Evolutionary conservation across 2,888 invertebrate genomes (phyloP), one percentile per base, ranked within the genome.

Genomic region (Platycheirus rosarum): DNA sequence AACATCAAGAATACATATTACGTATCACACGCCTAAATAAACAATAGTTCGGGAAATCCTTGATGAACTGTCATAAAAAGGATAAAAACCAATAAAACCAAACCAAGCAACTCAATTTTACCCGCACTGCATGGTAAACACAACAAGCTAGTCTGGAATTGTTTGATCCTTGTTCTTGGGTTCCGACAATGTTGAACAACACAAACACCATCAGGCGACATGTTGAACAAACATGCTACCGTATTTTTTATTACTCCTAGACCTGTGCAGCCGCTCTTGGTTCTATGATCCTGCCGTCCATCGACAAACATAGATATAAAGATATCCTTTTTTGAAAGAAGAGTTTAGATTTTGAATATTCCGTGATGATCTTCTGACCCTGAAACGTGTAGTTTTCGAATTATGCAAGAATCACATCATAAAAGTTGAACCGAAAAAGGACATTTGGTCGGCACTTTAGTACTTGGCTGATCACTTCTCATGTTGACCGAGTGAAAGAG

Each of bases 141-240:
- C 65, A 70, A 75, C 37, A 35, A 57, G 55, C 40, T 37, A 57
- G 23, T 55, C 8, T 40, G 32, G 2, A 29, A 26, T 44, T 44
- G n/a, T 29, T 57, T 49, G 60, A 44, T 32, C 40, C 14, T 69
- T 7, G 23, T 20, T 44, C 53, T 48, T 20, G 46, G 48, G 42
- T 55, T 55, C 66, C 35, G 44, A 74, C 57, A 49, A 42, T 69
- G 55, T 55, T 40, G 48, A 60, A 60, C 29, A 29, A 37, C 48
- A 73, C 1, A 20, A 29, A 70, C 40, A 62, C 65, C 65, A 37
- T 40, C 16, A 40, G 44, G 66, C 80, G 82, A 82, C 82, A 82
- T 82, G 82, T 77, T 82, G 46, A 82, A 71, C 76, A 82, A 82
- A 82, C 77, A 82, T 63, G 82, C 82, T 82, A 82, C 82, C 62